Base-by-base conservation (phyloP, 2,888 invertebrate species). In the Archips crataeganus region DNA sequence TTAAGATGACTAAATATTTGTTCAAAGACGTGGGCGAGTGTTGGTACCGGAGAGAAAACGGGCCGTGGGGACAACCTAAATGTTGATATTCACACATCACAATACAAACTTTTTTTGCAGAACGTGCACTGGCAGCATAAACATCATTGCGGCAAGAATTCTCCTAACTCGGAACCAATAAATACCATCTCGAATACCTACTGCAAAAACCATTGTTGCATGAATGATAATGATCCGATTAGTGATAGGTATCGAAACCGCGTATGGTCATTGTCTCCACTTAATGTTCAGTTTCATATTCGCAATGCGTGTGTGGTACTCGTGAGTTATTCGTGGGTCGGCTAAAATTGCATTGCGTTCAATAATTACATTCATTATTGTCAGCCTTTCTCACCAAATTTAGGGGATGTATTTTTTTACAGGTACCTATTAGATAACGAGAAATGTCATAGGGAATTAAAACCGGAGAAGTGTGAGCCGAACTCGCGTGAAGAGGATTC, bases 1-100 rank as follows among this genome's bases (percentile, higher is more conserved):
- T n/a, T n/a, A 81, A 80, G 82, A 82, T 79, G 86, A 85, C 88
- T 88, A 89, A 93, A 94, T 94, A 93, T 94, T 94, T 93, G 87
- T 86, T 85, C 79, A 79, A 80, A 77, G 81, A 77, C 78, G 85
- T 81, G 83, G 78, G 79, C 75, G 78, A 65, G 76, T 63, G 72
- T 70, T 70, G 64, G 79, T 77, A 82, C 79, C 75, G 79, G 61
- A 13, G 36, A 67, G 79, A 77, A 77, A 79, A 77, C 76, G 76
- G 75, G 72, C 76, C 69, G 75, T 34, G 63, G 47, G 32, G 15
- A 63, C 45, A 76, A 76, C 76, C 84, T 89, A 93, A 92, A 93
- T 93, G 89, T 92, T 92, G 92, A 93, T 93, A 90, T 90, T 82
- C 87, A 89, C 65, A 88, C 93, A 92, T 32, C 57, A 36, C 51